Base-by-base conservation (phyloP, 2,797 vertebrate genomes). In the Jordanella pulchra region DNA sequence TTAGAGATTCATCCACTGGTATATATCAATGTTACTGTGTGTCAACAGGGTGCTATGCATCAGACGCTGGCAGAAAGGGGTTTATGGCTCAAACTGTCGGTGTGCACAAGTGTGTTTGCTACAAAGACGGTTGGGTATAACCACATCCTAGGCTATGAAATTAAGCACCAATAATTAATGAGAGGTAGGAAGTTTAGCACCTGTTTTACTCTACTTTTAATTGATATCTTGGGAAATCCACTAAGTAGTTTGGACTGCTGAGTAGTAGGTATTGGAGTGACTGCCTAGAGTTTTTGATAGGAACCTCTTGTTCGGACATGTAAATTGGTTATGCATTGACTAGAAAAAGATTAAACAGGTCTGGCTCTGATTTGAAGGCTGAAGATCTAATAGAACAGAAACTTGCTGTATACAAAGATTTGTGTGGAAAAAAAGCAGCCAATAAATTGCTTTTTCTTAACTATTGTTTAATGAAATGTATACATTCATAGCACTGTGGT, bases 21-120 rank as follows among this genome's bases (percentile, higher is more conserved):
- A 96, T 96, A 97, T 95, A 96, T 97, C 95, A 97, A 94, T 91
- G 94, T 97, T 95, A 96, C 94, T 95, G 94, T 93, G 94, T 95
- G 95, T 95, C 95, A 96, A 93, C 93, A 93, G 94, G 94, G 94
- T 91, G 94, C 93, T 91, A 92, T 95, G 94, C 93, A 95, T 96
- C 94, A 96, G 87, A 84, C 89, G 87, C 91, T 93, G 92, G 86
- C 89, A 92, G 86, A 90, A 92, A 88, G 91, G 91, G 92, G 93
- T 95, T 95, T 95, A 95, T 94, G 93, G 93, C 91, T 91, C 93
- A 93, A 93, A 96, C 94, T 92, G 90, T 86, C 71, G 66, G 72
- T 82, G 65, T 73, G 91, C 88, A 92, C 92, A 93, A 67, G 73
- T 71, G 63, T 63, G 76, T 66, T 65, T 50, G 72, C 73, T 14